Evolutionary conservation across 2,113 vertebrate genomes (phyloP).

Genomic region (Mixornis gularis): DNA sequence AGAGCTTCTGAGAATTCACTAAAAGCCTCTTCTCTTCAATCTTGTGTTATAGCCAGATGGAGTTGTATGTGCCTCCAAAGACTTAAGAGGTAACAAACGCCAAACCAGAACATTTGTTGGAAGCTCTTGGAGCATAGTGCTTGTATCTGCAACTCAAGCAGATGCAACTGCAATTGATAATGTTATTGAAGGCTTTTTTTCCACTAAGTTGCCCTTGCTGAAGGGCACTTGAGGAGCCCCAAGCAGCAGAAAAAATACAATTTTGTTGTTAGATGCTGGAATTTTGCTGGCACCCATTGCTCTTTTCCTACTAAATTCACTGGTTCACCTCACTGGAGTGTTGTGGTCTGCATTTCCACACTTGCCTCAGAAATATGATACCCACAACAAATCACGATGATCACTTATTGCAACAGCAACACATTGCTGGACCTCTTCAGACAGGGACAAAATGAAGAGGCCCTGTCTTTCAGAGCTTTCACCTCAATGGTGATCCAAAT

Average conservation of each 20-base stretch:
- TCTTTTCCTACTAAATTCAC: background rate
- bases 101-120: background rate
- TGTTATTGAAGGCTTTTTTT: background rate
- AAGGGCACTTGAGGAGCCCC: background rate
- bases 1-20: background rate
- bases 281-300: background rate
- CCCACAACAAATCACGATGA: background rate
- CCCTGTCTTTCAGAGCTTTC: background rate
- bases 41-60: background rate
- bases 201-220: background rate
- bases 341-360: background rate
- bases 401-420: background rate
- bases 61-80: background rate
- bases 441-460: background rate
- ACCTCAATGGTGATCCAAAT: background rate
- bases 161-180: background rate
- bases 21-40: background rate
- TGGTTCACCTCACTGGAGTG: background rate
- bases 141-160: background rate
- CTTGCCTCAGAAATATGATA: background rate
- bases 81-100: background rate
- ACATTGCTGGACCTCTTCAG: accelerated
- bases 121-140: background rate
- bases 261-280: background rate
- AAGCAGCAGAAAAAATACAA: background rate